Base-by-base conservation (phyloP, 2,797 vertebrate species). In the Chiloscyllium punctatum region DNA sequence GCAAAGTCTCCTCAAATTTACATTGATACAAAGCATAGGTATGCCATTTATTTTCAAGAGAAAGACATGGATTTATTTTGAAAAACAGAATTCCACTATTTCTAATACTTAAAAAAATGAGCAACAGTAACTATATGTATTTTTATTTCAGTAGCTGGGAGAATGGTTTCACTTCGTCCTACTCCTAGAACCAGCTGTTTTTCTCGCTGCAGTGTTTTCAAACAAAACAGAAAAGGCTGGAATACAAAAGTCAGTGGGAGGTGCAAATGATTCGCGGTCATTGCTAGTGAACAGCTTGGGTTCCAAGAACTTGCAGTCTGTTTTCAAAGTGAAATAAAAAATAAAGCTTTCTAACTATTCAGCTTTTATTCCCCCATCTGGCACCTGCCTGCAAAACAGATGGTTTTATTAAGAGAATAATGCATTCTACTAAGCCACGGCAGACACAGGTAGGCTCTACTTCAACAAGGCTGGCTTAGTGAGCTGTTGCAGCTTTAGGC, bases 381-480 rank as follows among this genome's bases (percentile, higher is more conserved):
- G 48, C 94, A 77, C 71, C 71, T 95, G 94, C 71, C 69, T 95
- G 69, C 94, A 95, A 77, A 95, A 27, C 94, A 95, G 94, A 95
- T 95, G 94, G 94, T 30, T 95, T 95, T 94, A 74, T 57, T 33
- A 77, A 95, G 48, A 16, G 94, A 95, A 13, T 95, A 77, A 95
- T 95, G 11, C 37, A 77, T 77, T 94, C 53, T 48, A 94, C 11
- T 30, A 74, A 94, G 25, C 51, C 94, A 74, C 94, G 74, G 25
- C 48, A 74, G 53, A 94, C 94, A 74, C 94, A 94, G 71, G 94
- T 94, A 94, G 94, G 42, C 37, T 62, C 16, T 74, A 4, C 69
- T 94, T 37, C 27, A 69, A n/a, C 25, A 51, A 95, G 94, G 48
- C 42, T 95, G 48, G 94, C 74, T 95, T 95, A 95, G 94, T 57